These are phyloP conservation scores for Eunapius fragilis DNA, from an alignment of 37 sponge, comb jelly and placozoan genomes.

Conservation along the genomic window DNA sequence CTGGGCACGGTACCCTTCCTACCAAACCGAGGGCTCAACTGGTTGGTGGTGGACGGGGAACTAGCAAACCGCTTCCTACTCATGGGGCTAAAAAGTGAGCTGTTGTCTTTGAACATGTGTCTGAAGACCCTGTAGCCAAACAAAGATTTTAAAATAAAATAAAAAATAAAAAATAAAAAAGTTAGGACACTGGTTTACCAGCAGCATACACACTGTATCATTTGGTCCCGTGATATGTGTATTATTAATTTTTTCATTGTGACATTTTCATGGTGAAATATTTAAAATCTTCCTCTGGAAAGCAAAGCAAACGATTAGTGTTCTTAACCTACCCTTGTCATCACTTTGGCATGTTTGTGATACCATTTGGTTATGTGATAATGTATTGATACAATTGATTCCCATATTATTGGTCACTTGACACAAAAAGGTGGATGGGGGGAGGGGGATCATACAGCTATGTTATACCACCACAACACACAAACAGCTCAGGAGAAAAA, in stretches of 20 bases:
- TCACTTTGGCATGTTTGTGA: no score
- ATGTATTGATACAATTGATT: neutral
- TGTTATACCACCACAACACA: neutral
- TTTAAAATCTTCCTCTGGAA: no score
- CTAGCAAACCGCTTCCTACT: neutral
- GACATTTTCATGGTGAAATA: no score
- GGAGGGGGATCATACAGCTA: neutral
- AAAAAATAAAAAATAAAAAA: neutral
- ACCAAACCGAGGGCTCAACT: constrained; percentile 30
- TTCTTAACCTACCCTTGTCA: no score
- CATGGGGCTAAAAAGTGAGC: neutral
- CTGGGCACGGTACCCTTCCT: neutral
- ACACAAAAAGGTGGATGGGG: neutral
- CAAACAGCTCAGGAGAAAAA: neutral
- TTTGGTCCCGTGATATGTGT: no score
- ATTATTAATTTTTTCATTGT: no score
- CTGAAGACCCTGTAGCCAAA: constrained; percentile 37
- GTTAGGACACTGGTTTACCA: neutral
- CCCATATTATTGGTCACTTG: neutral
- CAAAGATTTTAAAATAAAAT: no score
- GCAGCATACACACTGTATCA: no score
- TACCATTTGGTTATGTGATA: neutral
- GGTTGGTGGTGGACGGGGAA: neutral
- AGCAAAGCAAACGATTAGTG: no score
- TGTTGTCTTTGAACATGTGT: constrained; percentile 46